Base-by-base conservation (phyloP, 2,888 invertebrate species). In the Eilema caniola region DNA sequence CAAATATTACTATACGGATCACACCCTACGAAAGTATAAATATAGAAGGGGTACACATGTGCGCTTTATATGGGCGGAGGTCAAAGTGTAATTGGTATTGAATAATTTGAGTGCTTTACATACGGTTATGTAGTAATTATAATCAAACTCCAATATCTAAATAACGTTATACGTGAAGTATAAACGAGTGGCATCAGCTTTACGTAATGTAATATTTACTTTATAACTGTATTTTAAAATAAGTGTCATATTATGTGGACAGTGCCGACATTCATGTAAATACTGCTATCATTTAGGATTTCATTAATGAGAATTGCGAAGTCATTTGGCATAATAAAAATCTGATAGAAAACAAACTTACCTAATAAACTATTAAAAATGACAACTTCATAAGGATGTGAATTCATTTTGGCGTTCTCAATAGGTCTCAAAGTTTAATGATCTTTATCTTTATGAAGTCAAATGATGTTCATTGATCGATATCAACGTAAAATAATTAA, bases 1-100 rank as follows among this genome's bases (percentile, higher is more conserved):
- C 85, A 86, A 85, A 86, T 85, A 77, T 80, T 28, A 60, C 63
- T 25, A 12, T 23, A n/a, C 56, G 25, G 14, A 25, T 59, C 24
- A 25, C 67, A 63, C 68, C 61, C 64, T 61, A 14, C 71, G 64
- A 65, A 73, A 61, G 23, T 57, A 61, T 59, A 61, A 69, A 12
- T 59, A 11, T 70, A 24, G 11, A 14, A 56, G 25, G 67, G 33
- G 53, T 73, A 63, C 31, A 66, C 63, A 56, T 64, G 66, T 64
- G 47, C 37, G 63, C 59, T 64, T 59, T 62, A 64, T 69, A 61
- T 72, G 28, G 62, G 66, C 57, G 7, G 69, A 63, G 65, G 47
- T 73, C 59, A 75, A 70, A 14, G 25, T 67, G 31, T 62, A 37
- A 65, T 71, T 59, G 2, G 8, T n/a, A n/a, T 47, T 47, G 20